Conservation (phyloP, 1,140 invertebrate genomes). For the Papilio glaucus region DNA sequence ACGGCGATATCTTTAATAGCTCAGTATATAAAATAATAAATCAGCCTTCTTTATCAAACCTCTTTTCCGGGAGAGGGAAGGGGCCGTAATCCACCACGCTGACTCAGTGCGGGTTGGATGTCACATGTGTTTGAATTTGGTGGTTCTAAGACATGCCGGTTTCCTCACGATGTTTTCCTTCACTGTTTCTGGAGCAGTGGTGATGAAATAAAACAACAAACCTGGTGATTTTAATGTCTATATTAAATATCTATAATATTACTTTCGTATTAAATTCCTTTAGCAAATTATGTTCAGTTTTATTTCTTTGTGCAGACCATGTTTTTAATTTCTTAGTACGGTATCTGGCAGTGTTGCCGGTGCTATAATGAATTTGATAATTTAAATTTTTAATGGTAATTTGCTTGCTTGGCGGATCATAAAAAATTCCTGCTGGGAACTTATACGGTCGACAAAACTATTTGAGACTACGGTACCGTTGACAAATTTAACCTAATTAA, state of each 20-base stretch:
- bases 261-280: not conserved
- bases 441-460: not conserved
- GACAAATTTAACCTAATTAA: not conserved
- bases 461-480: not conserved
- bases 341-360: not conserved
- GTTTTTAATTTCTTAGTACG: not conserved
- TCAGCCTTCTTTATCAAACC: too few species aligned
- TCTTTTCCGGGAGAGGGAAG: too few species aligned
- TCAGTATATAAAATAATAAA: too few species aligned
- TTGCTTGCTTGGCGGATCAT: not conserved
- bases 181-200: too few species aligned
- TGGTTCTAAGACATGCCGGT: too few species aligned
- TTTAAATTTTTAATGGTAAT: slow-evolving; percentile 16
- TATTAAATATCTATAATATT: too few species aligned
- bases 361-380: slow-evolving; percentile 17
- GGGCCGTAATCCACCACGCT: too few species aligned
- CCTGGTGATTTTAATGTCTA: too few species aligned
- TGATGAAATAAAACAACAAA: too few species aligned
- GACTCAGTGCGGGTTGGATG: too few species aligned
- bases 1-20: not conserved
- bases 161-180: too few species aligned
- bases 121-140: too few species aligned
- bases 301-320: not conserved
- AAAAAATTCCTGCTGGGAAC: not conserved
- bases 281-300: not conserved